phyloP scores from a whole-genome alignment of 1,140 invertebrate species.

The Penaeus japonicus region DNA sequence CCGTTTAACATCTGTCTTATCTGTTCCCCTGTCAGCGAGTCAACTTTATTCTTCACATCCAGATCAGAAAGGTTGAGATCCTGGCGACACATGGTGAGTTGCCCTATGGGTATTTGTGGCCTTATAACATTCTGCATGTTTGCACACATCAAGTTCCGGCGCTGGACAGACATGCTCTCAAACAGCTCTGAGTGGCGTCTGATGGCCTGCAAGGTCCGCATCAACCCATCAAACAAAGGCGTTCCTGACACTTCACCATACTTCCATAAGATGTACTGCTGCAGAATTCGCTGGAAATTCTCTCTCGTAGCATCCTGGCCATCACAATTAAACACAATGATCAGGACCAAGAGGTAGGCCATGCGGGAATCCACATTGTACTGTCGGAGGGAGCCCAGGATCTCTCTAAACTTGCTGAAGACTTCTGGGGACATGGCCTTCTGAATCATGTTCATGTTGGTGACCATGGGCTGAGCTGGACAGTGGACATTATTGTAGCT shows the following conservation, averaged over 20 bases:
- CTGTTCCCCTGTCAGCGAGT: conserved; percentile 39
- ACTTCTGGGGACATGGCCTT: conserved; percentile 51
- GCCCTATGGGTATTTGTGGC: no score
- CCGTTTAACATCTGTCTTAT: conserved; percentile 49
- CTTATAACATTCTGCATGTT: no score
- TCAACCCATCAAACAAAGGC: conserved; percentile 36
- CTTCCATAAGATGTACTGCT: conserved; percentile 54
- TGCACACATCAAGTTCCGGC: neutral
- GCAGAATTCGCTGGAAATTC: conserved; percentile 37
- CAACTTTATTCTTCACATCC: conserved; percentile 40
- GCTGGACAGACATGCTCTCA: conserved; percentile 37
- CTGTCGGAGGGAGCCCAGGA: conserved; percentile 40
- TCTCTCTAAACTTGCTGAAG: conserved; percentile 52
- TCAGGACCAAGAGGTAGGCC: conserved; percentile 54
- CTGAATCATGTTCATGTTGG: conserved; percentile 52
- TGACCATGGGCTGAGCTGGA: conserved; percentile 45
- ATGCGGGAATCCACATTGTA: conserved; percentile 55
- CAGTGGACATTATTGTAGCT: conserved; percentile 51
- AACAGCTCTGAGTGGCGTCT: conserved; percentile 42
- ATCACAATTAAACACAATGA: conserved; percentile 44
- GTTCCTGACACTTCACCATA: conserved; percentile 47
- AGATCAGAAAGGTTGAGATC: neutral
- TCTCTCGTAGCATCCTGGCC: conserved; percentile 8
- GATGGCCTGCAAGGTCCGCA: conserved; percentile 16
- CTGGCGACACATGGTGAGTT: neutral